Conservation (phyloP, 2,888 invertebrate species). For the Euspilapteryx auroguttella region DNA sequence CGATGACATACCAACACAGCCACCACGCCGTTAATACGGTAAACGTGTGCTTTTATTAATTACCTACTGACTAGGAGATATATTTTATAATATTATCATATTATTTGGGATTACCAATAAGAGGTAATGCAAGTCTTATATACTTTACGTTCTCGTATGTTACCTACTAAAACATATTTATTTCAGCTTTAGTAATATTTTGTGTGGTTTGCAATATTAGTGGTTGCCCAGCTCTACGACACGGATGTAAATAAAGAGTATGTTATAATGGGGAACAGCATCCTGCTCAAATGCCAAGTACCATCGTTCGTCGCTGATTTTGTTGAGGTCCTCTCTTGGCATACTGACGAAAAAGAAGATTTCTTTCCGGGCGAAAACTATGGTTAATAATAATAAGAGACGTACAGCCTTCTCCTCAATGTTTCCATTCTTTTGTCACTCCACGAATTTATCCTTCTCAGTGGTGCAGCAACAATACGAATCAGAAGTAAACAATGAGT, state of each 20-base stretch:
- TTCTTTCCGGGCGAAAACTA: slow-evolving; percentile 67
- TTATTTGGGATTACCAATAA: too few relatives aligned
- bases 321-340: slow-evolving; percentile 80
- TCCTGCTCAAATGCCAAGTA: slow-evolving; percentile 78
- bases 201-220: too few relatives aligned
- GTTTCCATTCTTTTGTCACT: slow-evolving; percentile 9
- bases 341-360: slow-evolving; percentile 73
- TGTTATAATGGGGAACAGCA: slow-evolving; percentile 80
- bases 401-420: slow-evolving; percentile 8
- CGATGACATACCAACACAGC: too few relatives aligned
- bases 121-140: too few relatives aligned
- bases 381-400: slow-evolving; percentile 40
- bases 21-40: too few relatives aligned
- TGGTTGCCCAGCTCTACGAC: slow-evolving; percentile 80
- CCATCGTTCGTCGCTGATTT: slow-evolving; percentile 89
- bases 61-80: too few relatives aligned
- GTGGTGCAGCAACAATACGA: slow-evolving; percentile 90
- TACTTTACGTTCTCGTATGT: too few relatives aligned
- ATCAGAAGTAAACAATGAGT: slow-evolving; percentile 90
- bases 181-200: too few relatives aligned
- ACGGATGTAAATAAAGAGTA: slow-evolving; percentile 85
- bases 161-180: too few relatives aligned
- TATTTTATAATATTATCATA: too few relatives aligned
- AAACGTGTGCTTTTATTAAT: too few relatives aligned
- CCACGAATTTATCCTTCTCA: too few relatives aligned